Evolutionary conservation across 2,113 vertebrate genomes (phyloP), one percentile per base, ranked within the genome.

Genomic region (Myrmecobius fasciatus): DNA sequence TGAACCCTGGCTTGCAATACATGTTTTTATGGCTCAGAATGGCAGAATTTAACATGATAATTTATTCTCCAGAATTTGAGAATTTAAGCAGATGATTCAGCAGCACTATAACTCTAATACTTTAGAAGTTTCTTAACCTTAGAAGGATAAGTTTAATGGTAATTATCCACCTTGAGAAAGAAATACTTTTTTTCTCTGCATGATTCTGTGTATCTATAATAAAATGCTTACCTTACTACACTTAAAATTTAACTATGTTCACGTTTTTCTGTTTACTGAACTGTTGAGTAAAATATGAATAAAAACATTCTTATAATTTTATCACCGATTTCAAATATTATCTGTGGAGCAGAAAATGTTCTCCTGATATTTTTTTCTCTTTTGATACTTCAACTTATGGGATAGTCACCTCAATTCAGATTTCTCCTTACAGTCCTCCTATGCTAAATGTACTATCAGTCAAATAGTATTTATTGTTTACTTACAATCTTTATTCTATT

Each of bases 151-250:
- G 2, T 88, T 56, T 95, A 52, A 91, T 31, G n/a, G 0, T 36
- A 89, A 9, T 49, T 49, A 53, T 14, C 9, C 0, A 49, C 43
- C 93, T 92, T 52, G 36, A 8, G 89, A 53, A 97, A 90, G 9
- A 75, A 2, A 48, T 31, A 89, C 48, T 0, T 43, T 12, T 67
- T 90, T 60, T 25, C 1, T 9, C 24, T 92, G 89, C 60, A 49
- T 75, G 25, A 48, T 83, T 36, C 92, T 75, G 20, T 46, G 94
- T 43, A 46, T 53, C 47, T 46, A 31, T 92, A 91, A 51, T 52
- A 90, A 95, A 94, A 90, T 75, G n/a, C 93, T 94, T 20, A 95
- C n/a, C 20, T 89, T 93, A 46, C 43, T 91, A 20, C 47, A 25
- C 53, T 91, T 93, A 54, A 90, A 75, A 51, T 52, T 96, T 6